These are phyloP conservation scores for Scrobipalpa atriplicella DNA, from an alignment of 2,888 invertebrate genomes.

Conservation along the genomic window DNA sequence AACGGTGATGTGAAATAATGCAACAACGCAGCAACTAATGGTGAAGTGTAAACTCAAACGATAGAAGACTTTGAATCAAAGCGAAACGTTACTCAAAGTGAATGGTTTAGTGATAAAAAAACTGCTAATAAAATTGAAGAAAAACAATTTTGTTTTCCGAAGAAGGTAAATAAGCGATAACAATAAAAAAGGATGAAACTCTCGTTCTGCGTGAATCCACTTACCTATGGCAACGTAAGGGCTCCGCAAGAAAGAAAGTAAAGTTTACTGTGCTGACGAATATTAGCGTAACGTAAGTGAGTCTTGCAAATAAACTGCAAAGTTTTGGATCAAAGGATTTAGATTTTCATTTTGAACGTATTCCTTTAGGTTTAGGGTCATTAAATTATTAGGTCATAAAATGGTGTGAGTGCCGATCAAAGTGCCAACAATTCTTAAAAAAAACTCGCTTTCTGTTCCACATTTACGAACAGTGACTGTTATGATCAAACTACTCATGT, in stretches of 20 bases:
- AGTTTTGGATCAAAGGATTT: slow-evolving; percentile 38
- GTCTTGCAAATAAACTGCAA: slow-evolving; percentile 59
- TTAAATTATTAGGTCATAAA: neutral
- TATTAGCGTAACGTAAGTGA: slow-evolving; percentile 61
- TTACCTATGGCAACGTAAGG: slow-evolving; percentile 82
- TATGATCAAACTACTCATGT: slow-evolving; percentile 33
- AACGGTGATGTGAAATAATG: slow-evolving; percentile 43
- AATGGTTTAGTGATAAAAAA: slow-evolving; percentile 56
- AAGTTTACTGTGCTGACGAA: slow-evolving; percentile 79
- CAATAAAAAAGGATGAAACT: slow-evolving; percentile 60
- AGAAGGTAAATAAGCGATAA: slow-evolving; percentile 65
- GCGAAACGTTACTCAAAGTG: slow-evolving; percentile 81
- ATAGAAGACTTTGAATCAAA: slow-evolving; percentile 73
- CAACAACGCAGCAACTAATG: slow-evolving; percentile 58
- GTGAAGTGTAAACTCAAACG: slow-evolving; percentile 58
- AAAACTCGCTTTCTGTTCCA: neutral
- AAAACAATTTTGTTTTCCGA: slow-evolving; percentile 49
- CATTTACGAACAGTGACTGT: slow-evolving; percentile 19
- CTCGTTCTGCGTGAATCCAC: slow-evolving; percentile 71
- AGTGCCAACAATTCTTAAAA: slow-evolving; percentile 11
- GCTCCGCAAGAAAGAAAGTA: slow-evolving; percentile 83
- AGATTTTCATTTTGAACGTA: slow-evolving; percentile 25
- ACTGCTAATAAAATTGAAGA: slow-evolving; percentile 61
- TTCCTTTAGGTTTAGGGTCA: neutral
- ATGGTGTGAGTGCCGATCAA: neutral